phyloP scores from a whole-genome alignment of 2,113 vertebrate species.

The Mirounga angustirostris region DNA sequence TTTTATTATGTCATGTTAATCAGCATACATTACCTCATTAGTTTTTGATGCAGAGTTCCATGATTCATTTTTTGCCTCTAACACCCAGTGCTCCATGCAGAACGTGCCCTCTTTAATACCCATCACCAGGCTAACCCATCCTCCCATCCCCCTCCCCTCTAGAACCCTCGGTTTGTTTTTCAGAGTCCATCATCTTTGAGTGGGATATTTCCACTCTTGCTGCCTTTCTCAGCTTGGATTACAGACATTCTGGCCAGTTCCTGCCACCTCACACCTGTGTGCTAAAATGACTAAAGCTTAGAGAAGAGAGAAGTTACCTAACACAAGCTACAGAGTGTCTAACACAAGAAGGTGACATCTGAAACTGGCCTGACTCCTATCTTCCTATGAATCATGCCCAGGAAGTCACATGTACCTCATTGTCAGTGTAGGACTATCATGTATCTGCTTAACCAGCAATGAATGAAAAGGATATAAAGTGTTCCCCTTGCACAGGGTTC shows the following conservation, averaged over 20 bases:
- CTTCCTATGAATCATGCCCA: neutral
- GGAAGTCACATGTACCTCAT: neutral
- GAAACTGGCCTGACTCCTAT: neutral
- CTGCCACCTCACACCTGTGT: neutral
- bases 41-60: too few relatives aligned
- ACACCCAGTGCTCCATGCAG: too few relatives aligned
- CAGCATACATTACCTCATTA: too few relatives aligned
- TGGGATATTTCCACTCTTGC: neutral
- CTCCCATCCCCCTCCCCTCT: too few relatives aligned
- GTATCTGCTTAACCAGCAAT: neutral
- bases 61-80: too few relatives aligned
- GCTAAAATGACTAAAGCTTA: neutral
- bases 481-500: neutral
- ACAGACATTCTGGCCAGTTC: neutral
- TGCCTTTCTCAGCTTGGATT: neutral
- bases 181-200: neutral
- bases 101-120: too few relatives aligned
- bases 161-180: too few relatives aligned
- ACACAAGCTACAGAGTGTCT: neutral
- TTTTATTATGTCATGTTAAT: too few relatives aligned
- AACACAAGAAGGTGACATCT: neutral
- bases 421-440: neutral
- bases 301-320: neutral
- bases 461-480: neutral
- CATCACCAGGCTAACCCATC: too few relatives aligned